Conservation (phyloP, 92 coral and sea anemone species). For the Meandrina meandrites region DNA sequence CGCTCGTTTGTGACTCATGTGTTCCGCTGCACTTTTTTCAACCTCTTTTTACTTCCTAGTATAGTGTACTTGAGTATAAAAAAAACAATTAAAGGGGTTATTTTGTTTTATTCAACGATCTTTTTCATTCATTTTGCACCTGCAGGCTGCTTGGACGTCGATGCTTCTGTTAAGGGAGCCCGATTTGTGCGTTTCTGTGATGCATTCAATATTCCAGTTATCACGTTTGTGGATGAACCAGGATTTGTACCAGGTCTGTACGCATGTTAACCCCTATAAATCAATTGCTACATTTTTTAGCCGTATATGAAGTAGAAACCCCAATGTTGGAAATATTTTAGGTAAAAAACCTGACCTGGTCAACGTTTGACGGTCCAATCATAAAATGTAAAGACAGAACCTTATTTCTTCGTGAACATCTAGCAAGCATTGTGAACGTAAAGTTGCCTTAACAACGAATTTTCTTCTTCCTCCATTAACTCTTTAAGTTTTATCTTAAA, state of each 20-base stretch:
- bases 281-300: background rate
- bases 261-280: background rate
- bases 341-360: no score
- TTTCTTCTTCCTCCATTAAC: background rate
- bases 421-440: background rate
- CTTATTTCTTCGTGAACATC: background rate
- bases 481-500: no score
- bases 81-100: no score
- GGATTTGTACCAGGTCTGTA: slow-evolving; percentile 95
- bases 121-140: background rate
- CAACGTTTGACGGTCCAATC: no score
- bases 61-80: no score
- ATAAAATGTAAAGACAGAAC: no score
- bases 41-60: background rate
- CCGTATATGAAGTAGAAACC: background rate
- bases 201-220: slow-evolving; percentile 92
- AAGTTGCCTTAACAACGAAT: no score
- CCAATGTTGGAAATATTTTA: background rate
- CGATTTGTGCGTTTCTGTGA: slow-evolving; percentile 97
- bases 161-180: slow-evolving; percentile 96
- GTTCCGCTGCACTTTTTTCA: background rate
- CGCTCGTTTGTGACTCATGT: no score
- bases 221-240: slow-evolving; percentile 98
- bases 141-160: slow-evolving; percentile 94
- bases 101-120: no score